phyloP scores from a whole-genome alignment of 2,797 vertebrate genomes.

The Pyrocephalus nanus region DNA sequence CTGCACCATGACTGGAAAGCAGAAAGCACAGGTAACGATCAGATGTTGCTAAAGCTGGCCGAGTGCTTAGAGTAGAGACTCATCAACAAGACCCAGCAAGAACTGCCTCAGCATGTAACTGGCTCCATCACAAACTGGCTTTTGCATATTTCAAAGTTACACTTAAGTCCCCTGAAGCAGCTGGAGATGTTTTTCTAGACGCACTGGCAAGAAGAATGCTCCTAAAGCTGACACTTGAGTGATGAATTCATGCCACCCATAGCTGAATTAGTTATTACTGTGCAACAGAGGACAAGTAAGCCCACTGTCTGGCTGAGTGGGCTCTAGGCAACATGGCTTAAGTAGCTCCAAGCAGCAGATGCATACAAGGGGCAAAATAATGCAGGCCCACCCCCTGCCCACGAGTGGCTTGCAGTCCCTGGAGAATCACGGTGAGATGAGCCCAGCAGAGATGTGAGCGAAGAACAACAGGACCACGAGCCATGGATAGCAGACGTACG shows the following conservation, averaged over 20 bases:
- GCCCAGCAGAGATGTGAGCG: not conserved
- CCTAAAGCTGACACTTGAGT: not conserved
- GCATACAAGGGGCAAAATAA: not conserved
- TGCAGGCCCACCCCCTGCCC: not conserved
- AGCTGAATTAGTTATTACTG: not conserved
- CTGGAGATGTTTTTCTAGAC: not conserved
- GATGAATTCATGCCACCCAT: not conserved
- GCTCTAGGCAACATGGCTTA: not conserved
- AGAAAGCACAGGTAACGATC: not conserved
- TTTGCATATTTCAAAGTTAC: not conserved
- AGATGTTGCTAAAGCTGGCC: not conserved
- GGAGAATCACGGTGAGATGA: not conserved
- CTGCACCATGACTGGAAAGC: not conserved
- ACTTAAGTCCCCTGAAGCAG: not conserved
- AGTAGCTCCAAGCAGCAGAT: not conserved
- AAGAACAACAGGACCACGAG: not conserved
- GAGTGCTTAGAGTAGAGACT: not conserved
- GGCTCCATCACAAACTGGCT: not conserved
- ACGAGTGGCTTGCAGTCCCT: not conserved
- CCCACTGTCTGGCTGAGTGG: not conserved
- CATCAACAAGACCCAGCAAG: not conserved
- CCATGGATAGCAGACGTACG: fast-evolving
- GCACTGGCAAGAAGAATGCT: not conserved
- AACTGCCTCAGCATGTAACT: not conserved
- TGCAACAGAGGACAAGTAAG: not conserved